Conservation (phyloP, 2,797 vertebrate genomes). For the Eospalax fontanierii region DNA sequence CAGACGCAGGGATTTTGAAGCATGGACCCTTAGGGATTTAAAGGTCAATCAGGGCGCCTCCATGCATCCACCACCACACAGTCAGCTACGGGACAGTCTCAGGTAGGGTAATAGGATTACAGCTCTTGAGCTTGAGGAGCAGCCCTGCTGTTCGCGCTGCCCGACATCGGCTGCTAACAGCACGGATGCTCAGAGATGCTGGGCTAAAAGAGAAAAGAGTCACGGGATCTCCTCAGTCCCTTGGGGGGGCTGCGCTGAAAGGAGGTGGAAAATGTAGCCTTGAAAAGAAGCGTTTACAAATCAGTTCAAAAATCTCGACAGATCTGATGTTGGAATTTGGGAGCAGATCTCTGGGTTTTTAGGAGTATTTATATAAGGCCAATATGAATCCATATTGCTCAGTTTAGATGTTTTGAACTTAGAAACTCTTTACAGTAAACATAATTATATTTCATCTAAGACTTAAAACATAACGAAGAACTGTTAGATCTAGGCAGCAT, state of each 20-base stretch:
- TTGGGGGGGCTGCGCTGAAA: background rate
- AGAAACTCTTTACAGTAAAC: conserved; percentile 21
- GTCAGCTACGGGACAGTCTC: conserved; percentile 26
- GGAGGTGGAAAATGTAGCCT: background rate
- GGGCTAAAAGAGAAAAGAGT: conserved; percentile 57
- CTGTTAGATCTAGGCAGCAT: background rate
- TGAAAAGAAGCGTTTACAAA: conserved; percentile 32
- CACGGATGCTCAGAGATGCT: background rate
- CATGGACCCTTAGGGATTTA: conserved; percentile 78
- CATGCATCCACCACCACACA: background rate
- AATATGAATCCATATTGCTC: conserved; percentile 2
- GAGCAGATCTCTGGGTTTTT: background rate
- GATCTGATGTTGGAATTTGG: conserved; percentile 12
- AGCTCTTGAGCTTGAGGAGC: conserved; percentile 56
- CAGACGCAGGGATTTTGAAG: conserved; percentile 76
- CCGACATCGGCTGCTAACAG: conserved; percentile 69
- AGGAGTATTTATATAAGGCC: background rate
- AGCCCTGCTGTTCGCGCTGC: conserved; percentile 72
- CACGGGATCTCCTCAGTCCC: background rate
- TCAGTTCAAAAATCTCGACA: conserved; percentile 41
- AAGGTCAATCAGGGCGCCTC: conserved; percentile 80
- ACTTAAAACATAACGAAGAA: conserved; percentile 14
- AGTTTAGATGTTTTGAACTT: background rate
- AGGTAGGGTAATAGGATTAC: conserved; percentile 81
- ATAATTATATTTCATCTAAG: background rate